phyloP scores from a whole-genome alignment of 2,888 invertebrate species.

The Omphaloscelis lunosa region DNA sequence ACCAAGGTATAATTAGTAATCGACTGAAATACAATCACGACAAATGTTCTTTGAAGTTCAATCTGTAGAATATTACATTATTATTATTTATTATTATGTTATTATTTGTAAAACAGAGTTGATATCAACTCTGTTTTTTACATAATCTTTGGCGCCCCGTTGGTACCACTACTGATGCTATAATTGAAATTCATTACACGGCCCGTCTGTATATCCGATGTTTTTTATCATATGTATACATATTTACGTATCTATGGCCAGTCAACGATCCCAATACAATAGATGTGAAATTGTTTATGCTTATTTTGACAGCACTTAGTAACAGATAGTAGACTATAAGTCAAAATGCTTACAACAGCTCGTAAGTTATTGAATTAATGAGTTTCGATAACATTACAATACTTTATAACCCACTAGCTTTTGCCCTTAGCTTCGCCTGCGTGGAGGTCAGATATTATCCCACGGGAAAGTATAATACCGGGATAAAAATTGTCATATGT shows the following conservation, averaged over 20 bases:
- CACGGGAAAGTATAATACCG: too few species aligned
- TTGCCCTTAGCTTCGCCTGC: too few species aligned
- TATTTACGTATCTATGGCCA: slow-evolving; percentile 20
- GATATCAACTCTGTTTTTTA: slow-evolving; percentile 14
- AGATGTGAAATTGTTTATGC: slow-evolving; percentile 10
- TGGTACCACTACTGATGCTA: slow-evolving; percentile 33
- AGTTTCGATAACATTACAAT: not conserved
- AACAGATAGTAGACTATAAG: not conserved
- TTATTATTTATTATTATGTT: too few species aligned
- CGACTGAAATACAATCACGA: not conserved
- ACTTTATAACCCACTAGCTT: too few species aligned
- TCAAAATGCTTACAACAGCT: not conserved
- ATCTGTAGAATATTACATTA: not conserved
- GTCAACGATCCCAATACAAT: slow-evolving; percentile 21
- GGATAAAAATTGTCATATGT: too few species aligned
- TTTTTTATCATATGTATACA: slow-evolving; percentile 26
- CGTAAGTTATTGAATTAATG: too few species aligned
- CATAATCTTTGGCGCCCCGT: slow-evolving; percentile 48
- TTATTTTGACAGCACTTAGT: not conserved
- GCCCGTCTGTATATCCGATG: slow-evolving; percentile 38
- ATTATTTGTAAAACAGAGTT: too few species aligned
- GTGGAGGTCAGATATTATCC: too few species aligned
- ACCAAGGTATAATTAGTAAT: too few species aligned
- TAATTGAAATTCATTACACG: slow-evolving; percentile 60
- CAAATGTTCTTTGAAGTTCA: too few species aligned